Evolutionary conservation across 1,140 invertebrate species (phyloP), one percentile per base, ranked within the genome.

Genomic region (Andrena cerasifolii): DNA sequence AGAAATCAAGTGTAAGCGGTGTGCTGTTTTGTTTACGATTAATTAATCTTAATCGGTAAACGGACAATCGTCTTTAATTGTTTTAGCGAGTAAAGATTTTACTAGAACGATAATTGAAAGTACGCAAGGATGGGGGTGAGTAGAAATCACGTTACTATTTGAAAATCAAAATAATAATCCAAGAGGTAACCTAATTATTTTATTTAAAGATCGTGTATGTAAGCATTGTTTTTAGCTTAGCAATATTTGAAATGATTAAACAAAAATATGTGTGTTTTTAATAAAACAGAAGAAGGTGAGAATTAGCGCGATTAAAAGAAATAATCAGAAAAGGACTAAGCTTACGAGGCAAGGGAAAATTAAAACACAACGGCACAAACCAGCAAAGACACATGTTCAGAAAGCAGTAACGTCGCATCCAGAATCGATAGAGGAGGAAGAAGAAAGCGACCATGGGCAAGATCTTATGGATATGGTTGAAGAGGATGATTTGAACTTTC

Each of bases 401-500:
- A 91, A 93, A 70, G 87, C 87, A 45, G 33, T 87, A 89, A 47
- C 59, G 40, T 53, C 91, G 83, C 74, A 63, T 24, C 90, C 90
- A 45, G 90, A 93, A 28, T 89, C 92, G 75, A 89, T 92, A 4
- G 84, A 89, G 36, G 88, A 89, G 36, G 88, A 91, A 76, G 84
- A 88, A 58, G 89, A 93, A 75, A 93, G 90, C 86, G 93, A 94
- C 83, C 93, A 94, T 91, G 94, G 93, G 28, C 91, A 94, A 51
- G 94, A 95, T 87, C 93, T 96, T 92, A 87, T 95, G 78, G 92
- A 94, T 36, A 95, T 95, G 94, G 89, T 95, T 53, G 94, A 94
- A 67, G 90, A 95, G 36, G 95, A 95, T 16, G 95, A 96, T 87
- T 87, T 95, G 66, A 89, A 94, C 66, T 96, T 95, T 83, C 89